Evolutionary conservation across 2,113 vertebrate genomes (phyloP), one percentile per base, ranked within the genome.

Genomic region (Australoheros scitulus): DNA sequence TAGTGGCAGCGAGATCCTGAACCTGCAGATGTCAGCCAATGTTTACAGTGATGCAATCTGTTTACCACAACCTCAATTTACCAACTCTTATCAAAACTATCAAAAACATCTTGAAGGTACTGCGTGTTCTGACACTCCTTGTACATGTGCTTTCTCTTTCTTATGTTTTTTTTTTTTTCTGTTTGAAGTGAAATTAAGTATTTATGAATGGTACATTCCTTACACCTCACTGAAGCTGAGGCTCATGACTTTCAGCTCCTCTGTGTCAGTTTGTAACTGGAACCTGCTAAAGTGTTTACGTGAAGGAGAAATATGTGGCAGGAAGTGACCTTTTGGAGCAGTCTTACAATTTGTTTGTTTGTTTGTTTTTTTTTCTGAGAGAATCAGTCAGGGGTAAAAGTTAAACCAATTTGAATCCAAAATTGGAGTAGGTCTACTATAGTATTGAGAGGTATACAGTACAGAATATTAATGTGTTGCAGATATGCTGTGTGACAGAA

Each of bases 1-100:
- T 99, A 98, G 96, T 82, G 91, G 95, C 93, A 84, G 72, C 68
- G n/a, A 88, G 80, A 84, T 87, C 86, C 75, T 56, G 76, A 82
- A 92, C 91, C 95, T 90, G 95, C 86, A 84, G 90, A 83, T 92
- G 93, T 96, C 91, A 88, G 92, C 91, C 94, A 91, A 94, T 90
- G 96, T 96, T 97, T 96, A 97, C 94, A 9, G 64, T 82, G 83
- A 95, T 95, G 79, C 94, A 96, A 95, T 95, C 87, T 97, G 96
- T 97, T 97, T 97, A 98, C 97, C 96, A 96, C 96, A 97, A 94
- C 92, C 89, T 96, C 95, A 96, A 95, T 77, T 68, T 74, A 90
- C 75, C 83, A 91, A 95, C 93, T 96, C 92, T 92, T 95, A 91
- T 96, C 95, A 92, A 87, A 92, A 92, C 92, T 92, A 95, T 91